Percentiles rank a stretch among this genome's conserved stretches.
phyloP scores from a whole-genome alignment of 2,888 invertebrate genomes.

The Gisinianus flammeolus region DNA sequence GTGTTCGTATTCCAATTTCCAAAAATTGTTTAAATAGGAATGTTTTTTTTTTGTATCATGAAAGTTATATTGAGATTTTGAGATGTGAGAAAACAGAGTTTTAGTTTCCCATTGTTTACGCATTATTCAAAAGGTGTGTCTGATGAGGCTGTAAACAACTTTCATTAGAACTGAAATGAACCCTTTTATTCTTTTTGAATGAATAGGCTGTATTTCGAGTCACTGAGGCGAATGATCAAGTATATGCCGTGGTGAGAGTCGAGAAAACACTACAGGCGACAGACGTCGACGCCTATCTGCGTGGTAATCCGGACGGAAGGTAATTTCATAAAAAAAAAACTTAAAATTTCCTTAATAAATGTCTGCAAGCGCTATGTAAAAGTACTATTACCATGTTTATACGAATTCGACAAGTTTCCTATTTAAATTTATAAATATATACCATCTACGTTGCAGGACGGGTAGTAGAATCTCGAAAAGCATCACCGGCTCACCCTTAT shows the following conservation, averaged over 20 bases:
- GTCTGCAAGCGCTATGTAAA: no score
- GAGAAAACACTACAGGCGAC: constrained; percentile 87
- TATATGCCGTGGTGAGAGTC: constrained; percentile 89
- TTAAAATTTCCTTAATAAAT: no score
- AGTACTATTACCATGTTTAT: no score
- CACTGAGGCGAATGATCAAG: constrained; percentile 85
- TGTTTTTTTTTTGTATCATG: background rate
- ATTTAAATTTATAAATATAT: no score
- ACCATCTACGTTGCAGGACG: no score
- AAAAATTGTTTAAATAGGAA: background rate
- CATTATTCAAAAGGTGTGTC: background rate
- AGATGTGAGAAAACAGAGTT: no score
- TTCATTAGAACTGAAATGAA: constrained; percentile 19
- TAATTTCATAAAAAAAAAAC: no score
- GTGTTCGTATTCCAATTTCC: no score
- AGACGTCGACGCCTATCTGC: constrained; percentile 54
- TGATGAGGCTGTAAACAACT: constrained; percentile 19
- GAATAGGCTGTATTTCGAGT: constrained; percentile 84
- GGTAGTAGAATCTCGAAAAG: constrained; percentile 56
- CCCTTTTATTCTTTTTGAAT: constrained; percentile 15
- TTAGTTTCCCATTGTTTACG: no score
- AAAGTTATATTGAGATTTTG: no score
- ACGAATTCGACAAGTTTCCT: no score
- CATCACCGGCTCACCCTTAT: constrained; percentile 53
- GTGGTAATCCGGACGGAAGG: constrained; percentile 56